phyloP scores from a whole-genome alignment of 1,140 invertebrate genomes.

The Chelonus insularis region DNA sequence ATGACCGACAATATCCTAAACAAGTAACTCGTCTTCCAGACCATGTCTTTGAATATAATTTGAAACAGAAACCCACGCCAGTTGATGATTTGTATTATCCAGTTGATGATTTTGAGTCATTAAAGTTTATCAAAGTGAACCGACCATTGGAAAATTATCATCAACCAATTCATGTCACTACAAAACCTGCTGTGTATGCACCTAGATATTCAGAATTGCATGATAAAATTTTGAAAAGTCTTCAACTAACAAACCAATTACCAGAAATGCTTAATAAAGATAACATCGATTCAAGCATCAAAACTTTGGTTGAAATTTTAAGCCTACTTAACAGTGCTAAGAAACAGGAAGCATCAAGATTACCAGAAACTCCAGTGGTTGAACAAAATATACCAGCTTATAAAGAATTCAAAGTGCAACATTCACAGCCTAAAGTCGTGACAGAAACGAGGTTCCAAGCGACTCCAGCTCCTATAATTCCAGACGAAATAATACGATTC shows the following conservation, averaged over 20 bases:
- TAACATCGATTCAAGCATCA: conserved; percentile 77
- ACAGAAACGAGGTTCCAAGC: conserved; percentile 50
- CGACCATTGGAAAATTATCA: background rate
- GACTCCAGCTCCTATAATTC: conserved; percentile 36
- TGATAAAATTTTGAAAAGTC: conserved; percentile 58
- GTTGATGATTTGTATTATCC: conserved; percentile 22
- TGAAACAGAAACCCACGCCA: conserved; percentile 18
- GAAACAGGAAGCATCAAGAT: conserved; percentile 27
- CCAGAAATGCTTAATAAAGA: conserved; percentile 73
- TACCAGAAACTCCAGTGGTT: background rate
- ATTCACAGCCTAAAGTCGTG: conserved; percentile 45
- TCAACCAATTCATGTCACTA: background rate
- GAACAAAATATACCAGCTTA: conserved; percentile 29
- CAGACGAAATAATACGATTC: conserved; percentile 34
- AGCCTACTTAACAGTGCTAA: conserved; percentile 63
- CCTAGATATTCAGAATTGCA: conserved; percentile 34
- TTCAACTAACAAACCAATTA: conserved; percentile 73
- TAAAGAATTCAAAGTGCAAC: conserved; percentile 32
- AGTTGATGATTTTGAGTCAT: conserved; percentile 42
- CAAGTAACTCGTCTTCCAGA: conserved; percentile 28
- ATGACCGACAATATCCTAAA: conserved; percentile 37
- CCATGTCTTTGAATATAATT: conserved; percentile 40
- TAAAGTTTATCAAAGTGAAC: background rate
- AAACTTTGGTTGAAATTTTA: conserved; percentile 73
- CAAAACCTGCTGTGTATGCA: conserved; percentile 45